Evolutionary conservation across 2,113 vertebrate genomes (phyloP).

Genomic region (Neolamprologus variostigma): DNA sequence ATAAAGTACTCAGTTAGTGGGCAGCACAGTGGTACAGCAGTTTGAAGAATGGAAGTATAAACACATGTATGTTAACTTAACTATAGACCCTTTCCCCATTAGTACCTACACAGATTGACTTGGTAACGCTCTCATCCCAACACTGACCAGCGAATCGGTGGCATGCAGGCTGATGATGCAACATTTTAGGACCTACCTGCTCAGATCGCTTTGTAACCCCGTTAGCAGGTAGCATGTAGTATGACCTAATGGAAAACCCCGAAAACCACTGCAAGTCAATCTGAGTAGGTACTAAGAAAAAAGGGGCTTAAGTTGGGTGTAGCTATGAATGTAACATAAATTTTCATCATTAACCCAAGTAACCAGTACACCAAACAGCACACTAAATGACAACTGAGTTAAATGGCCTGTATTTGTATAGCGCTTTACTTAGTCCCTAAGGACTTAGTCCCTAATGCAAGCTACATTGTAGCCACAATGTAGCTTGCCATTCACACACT

Average conservation of each 20-base stretch:
- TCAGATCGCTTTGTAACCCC: too few relatives aligned
- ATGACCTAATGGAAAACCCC: too few relatives aligned
- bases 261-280: too few relatives aligned
- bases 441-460: not conserved
- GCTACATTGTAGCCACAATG: not conserved
- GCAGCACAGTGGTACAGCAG: not conserved
- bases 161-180: too few relatives aligned
- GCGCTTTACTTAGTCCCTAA: not conserved
- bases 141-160: too few relatives aligned
- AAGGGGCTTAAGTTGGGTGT: not conserved
- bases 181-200: too few relatives aligned
- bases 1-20: not conserved
- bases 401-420: not conserved
- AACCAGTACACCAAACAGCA: not conserved
- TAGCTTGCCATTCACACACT: not conserved
- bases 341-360: not conserved
- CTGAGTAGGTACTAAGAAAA: too few relatives aligned
- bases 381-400: not conserved
- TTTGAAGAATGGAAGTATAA: not conserved
- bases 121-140: too few relatives aligned
- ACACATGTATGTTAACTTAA: not conserved
- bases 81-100: not conserved
- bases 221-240: too few relatives aligned
- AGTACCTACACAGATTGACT: not conserved
- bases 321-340: not conserved